Evolutionary conservation across 2,113 vertebrate genomes (phyloP).

Genomic region (Platichthys flesus): DNA sequence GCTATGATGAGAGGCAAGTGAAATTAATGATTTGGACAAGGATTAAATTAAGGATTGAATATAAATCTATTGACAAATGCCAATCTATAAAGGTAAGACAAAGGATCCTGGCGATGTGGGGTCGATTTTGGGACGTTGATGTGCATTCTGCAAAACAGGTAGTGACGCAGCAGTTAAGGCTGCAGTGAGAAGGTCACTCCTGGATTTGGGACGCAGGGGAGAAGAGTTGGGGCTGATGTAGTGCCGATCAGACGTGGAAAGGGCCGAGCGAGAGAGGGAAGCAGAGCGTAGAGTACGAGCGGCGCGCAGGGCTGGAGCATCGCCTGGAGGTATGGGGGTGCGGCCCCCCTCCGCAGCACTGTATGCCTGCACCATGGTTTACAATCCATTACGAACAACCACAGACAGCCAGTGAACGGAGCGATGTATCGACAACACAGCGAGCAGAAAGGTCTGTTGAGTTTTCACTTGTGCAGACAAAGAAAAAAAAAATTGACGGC

Average conservation of each 20-base stretch:
- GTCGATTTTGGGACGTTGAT: not conserved
- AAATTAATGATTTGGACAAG: not conserved
- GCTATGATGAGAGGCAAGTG: not conserved
- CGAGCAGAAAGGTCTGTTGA: conserved; percentile 14
- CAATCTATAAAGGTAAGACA: not conserved
- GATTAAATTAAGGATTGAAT: not conserved
- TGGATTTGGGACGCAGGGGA: conserved; percentile 45
- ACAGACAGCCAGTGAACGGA: conserved; percentile 57
- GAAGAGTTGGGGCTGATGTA: conserved; percentile 37
- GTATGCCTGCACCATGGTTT: conserved; percentile 59
- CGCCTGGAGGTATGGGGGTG: conserved; percentile 71
- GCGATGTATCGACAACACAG: conserved; percentile 39
- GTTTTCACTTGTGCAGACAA: not conserved
- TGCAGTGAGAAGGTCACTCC: conserved; percentile 43
- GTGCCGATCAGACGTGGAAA: conserved; percentile 57
- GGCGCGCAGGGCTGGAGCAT: conserved; percentile 66
- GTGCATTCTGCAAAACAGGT: not conserved
- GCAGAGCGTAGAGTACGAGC: conserved; percentile 61
- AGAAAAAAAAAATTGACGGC: not conserved
- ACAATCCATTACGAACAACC: conserved; percentile 66
- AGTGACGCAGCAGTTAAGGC: conserved; percentile 11
- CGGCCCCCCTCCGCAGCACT: conserved; percentile 53
- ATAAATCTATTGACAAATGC: not conserved
- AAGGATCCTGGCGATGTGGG: not conserved
- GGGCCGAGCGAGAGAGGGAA: conserved; percentile 50